These are phyloP conservation scores for Holothuria glaberrima DNA, from an alignment of 35 echinoderm and acorn worm species.

Conservation along the genomic window DNA sequence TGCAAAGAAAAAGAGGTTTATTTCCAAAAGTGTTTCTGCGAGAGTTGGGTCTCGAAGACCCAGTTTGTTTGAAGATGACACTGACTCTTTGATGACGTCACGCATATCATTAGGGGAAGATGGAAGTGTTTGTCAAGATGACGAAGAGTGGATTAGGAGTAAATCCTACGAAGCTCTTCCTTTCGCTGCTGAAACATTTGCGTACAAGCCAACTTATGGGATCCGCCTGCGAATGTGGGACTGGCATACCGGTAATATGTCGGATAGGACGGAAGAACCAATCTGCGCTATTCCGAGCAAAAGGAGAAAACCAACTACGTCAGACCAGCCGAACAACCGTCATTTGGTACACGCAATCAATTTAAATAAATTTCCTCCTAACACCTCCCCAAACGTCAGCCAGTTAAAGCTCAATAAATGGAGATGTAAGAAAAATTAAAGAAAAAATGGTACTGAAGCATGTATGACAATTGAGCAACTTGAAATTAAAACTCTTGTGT, in stretches of 20 bases:
- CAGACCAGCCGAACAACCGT: neutral
- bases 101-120: neutral
- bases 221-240: neutral
- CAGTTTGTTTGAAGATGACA: neutral
- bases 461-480: no score
- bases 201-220: neutral
- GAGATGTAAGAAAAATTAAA: neutral
- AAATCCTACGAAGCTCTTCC: constrained; percentile 1
- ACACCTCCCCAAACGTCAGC: neutral
- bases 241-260: neutral
- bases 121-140: neutral
- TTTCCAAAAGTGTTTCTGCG: neutral
- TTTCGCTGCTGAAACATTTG: neutral
- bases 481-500: no score
- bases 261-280: neutral
- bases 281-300: neutral
- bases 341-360: neutral
- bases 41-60: neutral
- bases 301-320: neutral
- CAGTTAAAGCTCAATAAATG: constrained; percentile 8
- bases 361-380: constrained; percentile 2
- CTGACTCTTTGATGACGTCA: neutral
- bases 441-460: no score
- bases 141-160: neutral
- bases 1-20: neutral